Evolutionary conservation across 2,113 vertebrate species (phyloP).

Genomic region (Heterocephalus glaber): DNA sequence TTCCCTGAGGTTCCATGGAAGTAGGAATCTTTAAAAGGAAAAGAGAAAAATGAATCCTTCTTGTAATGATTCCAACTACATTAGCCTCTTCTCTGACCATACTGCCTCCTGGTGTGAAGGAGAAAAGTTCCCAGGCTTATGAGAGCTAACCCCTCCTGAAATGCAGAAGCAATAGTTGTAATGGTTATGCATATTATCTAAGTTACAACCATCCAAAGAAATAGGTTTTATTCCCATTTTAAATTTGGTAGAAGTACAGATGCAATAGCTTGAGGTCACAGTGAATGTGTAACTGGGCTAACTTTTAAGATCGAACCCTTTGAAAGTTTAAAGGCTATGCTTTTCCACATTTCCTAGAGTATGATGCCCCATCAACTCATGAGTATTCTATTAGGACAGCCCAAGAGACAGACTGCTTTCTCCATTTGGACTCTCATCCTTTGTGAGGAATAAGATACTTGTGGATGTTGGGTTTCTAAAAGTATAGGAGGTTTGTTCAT

Average conservation of each 20-base stretch:
- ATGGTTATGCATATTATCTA: neutral
- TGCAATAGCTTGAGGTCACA: neutral
- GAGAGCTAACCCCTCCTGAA: neutral
- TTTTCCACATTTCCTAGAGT: neutral
- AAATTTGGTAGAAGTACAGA: neutral
- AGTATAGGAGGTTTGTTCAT: neutral
- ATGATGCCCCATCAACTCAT: neutral
- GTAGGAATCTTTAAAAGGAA: neutral
- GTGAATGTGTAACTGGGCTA: neutral
- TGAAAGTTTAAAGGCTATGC: neutral
- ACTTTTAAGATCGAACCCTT: neutral
- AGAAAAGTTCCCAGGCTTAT: neutral
- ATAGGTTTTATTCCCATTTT: neutral
- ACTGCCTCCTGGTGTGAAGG: neutral
- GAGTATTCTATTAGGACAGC: neutral
- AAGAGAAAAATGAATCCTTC: neutral
- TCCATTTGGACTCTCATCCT: neutral
- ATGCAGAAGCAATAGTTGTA: neutral
- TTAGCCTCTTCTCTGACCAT: neutral
- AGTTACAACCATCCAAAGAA: neutral
- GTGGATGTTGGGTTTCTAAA: neutral
- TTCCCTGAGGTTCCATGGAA: neutral
- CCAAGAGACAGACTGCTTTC: neutral
- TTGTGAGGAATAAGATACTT: neutral
- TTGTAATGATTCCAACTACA: neutral